phyloP scores from a whole-genome alignment of 2,888 invertebrate genomes.

The Heliothis peltigera region DNA sequence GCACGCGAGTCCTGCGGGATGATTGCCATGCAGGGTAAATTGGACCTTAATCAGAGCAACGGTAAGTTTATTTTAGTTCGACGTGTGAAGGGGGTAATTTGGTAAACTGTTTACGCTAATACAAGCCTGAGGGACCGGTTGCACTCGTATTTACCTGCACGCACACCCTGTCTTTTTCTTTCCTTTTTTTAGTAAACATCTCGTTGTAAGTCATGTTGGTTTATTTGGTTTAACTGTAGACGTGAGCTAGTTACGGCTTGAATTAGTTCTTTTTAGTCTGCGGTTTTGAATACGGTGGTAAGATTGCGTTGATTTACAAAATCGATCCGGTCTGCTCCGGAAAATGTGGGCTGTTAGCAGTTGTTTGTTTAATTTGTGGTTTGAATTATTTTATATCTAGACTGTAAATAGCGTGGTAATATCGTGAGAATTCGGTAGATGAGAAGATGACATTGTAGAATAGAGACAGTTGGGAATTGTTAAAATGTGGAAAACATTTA shows the following conservation, averaged over 20 bases:
- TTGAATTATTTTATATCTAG: background rate
- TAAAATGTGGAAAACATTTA: background rate
- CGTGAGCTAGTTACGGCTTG: constrained; percentile 67
- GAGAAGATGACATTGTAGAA: background rate
- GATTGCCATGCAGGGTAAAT: constrained; percentile 8
- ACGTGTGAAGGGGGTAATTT: constrained; percentile 70
- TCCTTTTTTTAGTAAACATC: constrained; percentile 59
- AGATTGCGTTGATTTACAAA: constrained; percentile 50
- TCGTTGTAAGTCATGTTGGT: constrained; percentile 54
- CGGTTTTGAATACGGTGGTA: constrained; percentile 46
- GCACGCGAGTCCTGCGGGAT: constrained; percentile 66
- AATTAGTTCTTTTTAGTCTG: constrained; percentile 52
- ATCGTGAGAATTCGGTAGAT: background rate
- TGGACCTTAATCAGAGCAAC: constrained; percentile 18
- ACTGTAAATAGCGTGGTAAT: background rate
- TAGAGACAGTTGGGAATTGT: background rate
- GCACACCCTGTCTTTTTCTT: constrained; percentile 64
- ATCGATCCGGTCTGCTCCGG: constrained; percentile 46
- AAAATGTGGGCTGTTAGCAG: constrained; percentile 6
- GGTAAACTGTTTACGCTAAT: constrained; percentile 80
- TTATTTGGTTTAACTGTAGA: constrained; percentile 66
- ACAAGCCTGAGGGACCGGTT: constrained; percentile 74
- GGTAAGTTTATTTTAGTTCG: constrained; percentile 29
- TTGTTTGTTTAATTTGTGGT: constrained; percentile 25
- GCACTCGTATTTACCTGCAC: constrained; percentile 81